These are phyloP conservation scores for Toxotes chatareus DNA, from an alignment of 2,113 vertebrate species.

Conservation along the genomic window DNA sequence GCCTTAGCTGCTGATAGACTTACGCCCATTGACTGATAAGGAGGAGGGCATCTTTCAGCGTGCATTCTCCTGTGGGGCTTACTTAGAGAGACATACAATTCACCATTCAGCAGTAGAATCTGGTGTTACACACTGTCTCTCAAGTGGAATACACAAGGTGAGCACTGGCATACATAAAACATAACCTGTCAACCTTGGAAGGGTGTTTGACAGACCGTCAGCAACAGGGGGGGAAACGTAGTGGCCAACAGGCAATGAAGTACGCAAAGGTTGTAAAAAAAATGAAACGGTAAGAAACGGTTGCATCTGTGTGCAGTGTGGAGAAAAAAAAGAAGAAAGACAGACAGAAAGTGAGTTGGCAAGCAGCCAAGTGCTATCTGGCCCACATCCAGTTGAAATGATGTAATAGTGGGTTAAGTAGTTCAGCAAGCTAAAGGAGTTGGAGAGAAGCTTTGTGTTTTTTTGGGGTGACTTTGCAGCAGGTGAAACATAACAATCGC, in stretches of 20 bases:
- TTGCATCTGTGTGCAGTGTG: constrained; percentile 19
- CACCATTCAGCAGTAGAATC: constrained; percentile 64
- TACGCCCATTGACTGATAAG: constrained; percentile 80
- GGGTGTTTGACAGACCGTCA: constrained; percentile 54
- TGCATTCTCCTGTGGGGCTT: constrained; percentile 75
- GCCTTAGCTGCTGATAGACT: constrained; percentile 80
- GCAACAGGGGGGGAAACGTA: constrained; percentile 14
- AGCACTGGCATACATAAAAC: constrained; percentile 68
- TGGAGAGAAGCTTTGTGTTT: constrained; percentile 49
- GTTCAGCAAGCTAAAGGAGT: constrained; percentile 75
- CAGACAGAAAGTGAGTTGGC: constrained; percentile 55
- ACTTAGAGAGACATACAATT: constrained; percentile 72
- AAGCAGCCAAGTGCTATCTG: constrained; percentile 64
- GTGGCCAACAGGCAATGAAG: constrained; percentile 8
- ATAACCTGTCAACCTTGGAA: constrained; percentile 56
- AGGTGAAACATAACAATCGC: constrained; percentile 81
- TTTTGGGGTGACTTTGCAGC: constrained; percentile 58
- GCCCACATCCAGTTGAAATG: constrained; percentile 74
- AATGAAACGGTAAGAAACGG: constrained; percentile 9
- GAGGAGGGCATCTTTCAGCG: constrained; percentile 82
- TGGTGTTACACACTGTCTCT: constrained; percentile 61
- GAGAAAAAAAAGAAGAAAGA: constrained; percentile 44
- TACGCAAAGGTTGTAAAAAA: constrained; percentile 6
- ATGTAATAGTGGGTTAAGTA: constrained; percentile 82
- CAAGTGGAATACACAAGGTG: constrained; percentile 53